Evolutionary conservation across 2,888 invertebrate species (phyloP).

Genomic region (Drosophila anceps): DNA sequence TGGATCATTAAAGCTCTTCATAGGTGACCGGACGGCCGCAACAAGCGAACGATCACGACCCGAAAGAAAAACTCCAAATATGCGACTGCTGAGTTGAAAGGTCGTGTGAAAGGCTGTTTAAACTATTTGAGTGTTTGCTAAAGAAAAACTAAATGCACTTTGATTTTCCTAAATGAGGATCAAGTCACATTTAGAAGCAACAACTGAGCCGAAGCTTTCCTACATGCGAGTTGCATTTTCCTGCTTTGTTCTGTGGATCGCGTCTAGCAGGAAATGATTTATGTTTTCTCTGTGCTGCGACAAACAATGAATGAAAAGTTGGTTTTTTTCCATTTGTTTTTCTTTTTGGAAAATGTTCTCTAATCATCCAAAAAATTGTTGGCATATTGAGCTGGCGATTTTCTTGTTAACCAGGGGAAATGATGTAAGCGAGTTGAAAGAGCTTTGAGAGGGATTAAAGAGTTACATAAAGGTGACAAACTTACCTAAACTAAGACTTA

Average conservation of each 20-base stretch:
- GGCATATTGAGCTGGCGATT: constrained; percentile 16
- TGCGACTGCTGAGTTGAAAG: constrained; percentile 55
- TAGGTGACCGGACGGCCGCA: constrained; percentile 46
- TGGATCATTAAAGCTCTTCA: constrained; percentile 69
- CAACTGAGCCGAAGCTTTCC: not conserved
- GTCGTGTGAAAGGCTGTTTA: constrained; percentile 65
- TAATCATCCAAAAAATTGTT: constrained; percentile 17
- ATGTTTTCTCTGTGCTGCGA: constrained; percentile 33
- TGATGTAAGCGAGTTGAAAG: constrained; percentile 20
- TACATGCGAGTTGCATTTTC: not conserved
- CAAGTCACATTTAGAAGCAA: not conserved
- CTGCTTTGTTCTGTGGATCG: constrained; percentile 8
- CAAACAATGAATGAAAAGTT: constrained; percentile 17
- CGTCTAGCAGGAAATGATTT: constrained; percentile 49
- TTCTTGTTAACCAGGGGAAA: constrained; percentile 23
- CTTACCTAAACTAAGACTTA: not conserved
- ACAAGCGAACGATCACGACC: constrained; percentile 43
- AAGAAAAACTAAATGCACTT: constrained; percentile 38
- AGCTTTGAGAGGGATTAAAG: not conserved
- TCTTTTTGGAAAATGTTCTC: constrained; percentile 11
- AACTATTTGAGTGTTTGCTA: constrained; percentile 37
- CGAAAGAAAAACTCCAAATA: constrained; percentile 9
- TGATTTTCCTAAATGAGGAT: constrained; percentile 27
- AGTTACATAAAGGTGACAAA: not conserved
- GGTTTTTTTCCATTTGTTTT: not conserved